Conservation (phyloP, 1,140 invertebrate genomes). For the Odontomachus brunneus region DNA sequence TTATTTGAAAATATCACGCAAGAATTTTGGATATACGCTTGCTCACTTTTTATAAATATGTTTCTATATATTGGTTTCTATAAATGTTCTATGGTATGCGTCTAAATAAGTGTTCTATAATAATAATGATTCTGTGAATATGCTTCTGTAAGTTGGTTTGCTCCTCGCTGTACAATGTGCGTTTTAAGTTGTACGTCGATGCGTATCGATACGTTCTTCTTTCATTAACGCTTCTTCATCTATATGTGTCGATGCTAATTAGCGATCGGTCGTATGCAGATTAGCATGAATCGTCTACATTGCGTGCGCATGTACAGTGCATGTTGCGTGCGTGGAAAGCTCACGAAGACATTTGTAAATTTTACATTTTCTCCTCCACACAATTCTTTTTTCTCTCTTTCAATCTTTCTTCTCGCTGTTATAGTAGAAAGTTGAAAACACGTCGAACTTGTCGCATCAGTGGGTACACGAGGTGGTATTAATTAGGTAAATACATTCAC, state of each 20-base stretch:
- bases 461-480: constrained; percentile 35
- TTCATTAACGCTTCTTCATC: no score
- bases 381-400: constrained; percentile 23
- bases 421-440: constrained; percentile 55
- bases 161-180: no score
- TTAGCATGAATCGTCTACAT: not conserved
- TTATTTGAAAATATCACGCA: no score
- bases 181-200: no score
- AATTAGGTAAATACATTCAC: constrained; percentile 31
- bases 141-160: no score
- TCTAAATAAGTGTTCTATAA: no score
- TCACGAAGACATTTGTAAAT: not conserved
- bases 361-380: constrained; percentile 24
- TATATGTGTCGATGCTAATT: constrained; percentile 29
- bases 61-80: no score
- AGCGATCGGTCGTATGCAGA: not conserved
- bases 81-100: no score
- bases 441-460: constrained; percentile 35
- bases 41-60: no score
- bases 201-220: no score
- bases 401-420: not conserved
- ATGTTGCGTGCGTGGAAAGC: constrained; percentile 19
- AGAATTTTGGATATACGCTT: no score
- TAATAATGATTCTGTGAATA: no score
- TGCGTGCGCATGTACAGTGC: not conserved